These are phyloP conservation scores for Cephus rjabovi DNA, from an alignment of 2,888 invertebrate genomes.

Conservation along the genomic window DNA sequence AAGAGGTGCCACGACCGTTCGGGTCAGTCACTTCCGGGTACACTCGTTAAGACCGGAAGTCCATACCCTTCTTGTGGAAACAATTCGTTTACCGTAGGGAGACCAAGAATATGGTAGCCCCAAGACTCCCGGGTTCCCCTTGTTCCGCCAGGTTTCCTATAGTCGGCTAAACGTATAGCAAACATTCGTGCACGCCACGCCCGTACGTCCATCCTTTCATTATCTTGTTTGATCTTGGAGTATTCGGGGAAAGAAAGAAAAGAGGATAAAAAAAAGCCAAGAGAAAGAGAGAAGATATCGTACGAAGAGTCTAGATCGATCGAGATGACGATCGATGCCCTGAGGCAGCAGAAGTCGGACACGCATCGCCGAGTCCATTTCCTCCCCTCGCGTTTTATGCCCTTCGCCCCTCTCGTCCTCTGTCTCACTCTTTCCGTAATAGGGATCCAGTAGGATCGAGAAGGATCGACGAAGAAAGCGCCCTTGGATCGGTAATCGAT, in stretches of 20 bases:
- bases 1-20: no score
- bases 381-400: neutral
- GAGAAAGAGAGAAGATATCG: neutral
- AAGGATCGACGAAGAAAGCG: neutral
- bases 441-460: no score
- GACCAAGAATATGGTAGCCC: neutral
- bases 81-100: neutral
- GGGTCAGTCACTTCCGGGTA: conserved; percentile 3
- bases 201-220: conserved; percentile 17
- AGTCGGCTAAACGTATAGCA: neutral
- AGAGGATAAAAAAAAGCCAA: neutral
- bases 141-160: no score
- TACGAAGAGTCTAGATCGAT: neutral
- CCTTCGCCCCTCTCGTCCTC: no score
- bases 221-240: conserved; percentile 32
- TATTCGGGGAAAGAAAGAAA: conserved; percentile 22
- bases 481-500: neutral
- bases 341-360: no score
- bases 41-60: conserved; percentile 1
- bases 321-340: neutral
- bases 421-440: neutral
- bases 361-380: neutral
- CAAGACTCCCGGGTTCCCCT: neutral
- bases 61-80: neutral
- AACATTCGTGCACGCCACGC: conserved; percentile 11